These are phyloP conservation scores for Gastrophysa polygoni DNA, from an alignment of 2,888 invertebrate species.

Conservation along the genomic window DNA sequence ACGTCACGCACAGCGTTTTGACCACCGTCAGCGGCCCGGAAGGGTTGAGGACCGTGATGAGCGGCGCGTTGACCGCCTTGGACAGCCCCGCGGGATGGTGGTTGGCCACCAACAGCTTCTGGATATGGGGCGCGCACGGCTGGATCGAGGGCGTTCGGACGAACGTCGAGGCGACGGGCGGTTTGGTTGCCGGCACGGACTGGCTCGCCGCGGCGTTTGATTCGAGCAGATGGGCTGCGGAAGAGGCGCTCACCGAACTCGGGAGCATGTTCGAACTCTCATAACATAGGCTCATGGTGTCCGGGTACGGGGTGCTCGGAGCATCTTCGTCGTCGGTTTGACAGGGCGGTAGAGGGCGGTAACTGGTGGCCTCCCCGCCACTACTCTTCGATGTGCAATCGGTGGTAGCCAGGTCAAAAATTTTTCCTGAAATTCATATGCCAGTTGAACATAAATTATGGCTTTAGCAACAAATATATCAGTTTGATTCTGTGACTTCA, in stretches of 20 bases:
- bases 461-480: too few relatives aligned
- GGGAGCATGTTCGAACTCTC: slow-evolving; percentile 50
- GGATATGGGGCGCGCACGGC: background rate
- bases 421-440: slow-evolving; percentile 21
- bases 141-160: slow-evolving; percentile 14
- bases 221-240: slow-evolving; percentile 29
- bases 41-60: slow-evolving; percentile 56
- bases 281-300: slow-evolving; percentile 56
- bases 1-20: slow-evolving; percentile 54
- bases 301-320: slow-evolving; percentile 33
- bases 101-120: slow-evolving; percentile 46
- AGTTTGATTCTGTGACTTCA: too few relatives aligned
- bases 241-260: slow-evolving; percentile 44
- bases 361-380: slow-evolving; percentile 43
- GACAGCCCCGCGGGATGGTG: slow-evolving; percentile 40
- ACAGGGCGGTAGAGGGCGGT: background rate
- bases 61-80: slow-evolving; percentile 50
- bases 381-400: slow-evolving; percentile 46
- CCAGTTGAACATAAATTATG: too few relatives aligned
- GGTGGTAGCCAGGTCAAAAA: slow-evolving; percentile 29
- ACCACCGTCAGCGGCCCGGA: slow-evolving; percentile 55
- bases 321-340: slow-evolving; percentile 38
- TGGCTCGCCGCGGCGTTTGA: background rate
- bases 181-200: slow-evolving; percentile 9
- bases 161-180: slow-evolving; percentile 26